phyloP scores from a whole-genome alignment of 2,113 vertebrate species.

The Chionis minor region DNA sequence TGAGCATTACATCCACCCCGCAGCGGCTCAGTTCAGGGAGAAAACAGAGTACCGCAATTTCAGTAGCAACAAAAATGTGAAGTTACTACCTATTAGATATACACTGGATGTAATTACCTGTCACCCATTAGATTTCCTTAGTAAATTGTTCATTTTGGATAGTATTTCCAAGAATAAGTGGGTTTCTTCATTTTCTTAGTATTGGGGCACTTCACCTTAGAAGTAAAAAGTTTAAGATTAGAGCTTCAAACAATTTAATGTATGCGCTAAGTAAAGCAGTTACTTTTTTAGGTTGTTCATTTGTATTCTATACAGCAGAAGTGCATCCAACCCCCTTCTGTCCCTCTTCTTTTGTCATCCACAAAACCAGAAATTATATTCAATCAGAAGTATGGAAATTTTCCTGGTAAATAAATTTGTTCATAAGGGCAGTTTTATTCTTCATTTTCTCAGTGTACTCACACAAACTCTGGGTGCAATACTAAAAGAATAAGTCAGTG shows the following conservation, averaged over 20 bases:
- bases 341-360: conserved; percentile 42
- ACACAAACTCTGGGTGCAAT: not conserved
- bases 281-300: not conserved
- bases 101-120: not conserved
- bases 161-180: not conserved
- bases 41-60: not conserved
- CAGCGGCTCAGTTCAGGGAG: not conserved
- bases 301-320: conserved; percentile 42
- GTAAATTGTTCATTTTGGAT: not conserved
- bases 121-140: not conserved
- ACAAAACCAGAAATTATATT: conserved; percentile 27
- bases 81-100: not conserved
- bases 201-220: not conserved
- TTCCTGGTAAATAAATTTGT: conserved; percentile 40
- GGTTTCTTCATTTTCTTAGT: not conserved
- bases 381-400: conserved; percentile 10
- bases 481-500: not conserved
- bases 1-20: not conserved
- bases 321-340: not conserved
- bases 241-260: not conserved
- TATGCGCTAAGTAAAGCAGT: fast-evolving
- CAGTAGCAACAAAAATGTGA: not conserved
- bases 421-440: not conserved
- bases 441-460: not conserved
- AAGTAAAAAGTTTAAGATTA: not conserved